A percentile compares a stretch with the other conserved stretches of the same genome.
These are phyloP conservation scores for Protonemura montana DNA, from an alignment of 2,888 invertebrate genomes.

Conservation along the genomic window DNA sequence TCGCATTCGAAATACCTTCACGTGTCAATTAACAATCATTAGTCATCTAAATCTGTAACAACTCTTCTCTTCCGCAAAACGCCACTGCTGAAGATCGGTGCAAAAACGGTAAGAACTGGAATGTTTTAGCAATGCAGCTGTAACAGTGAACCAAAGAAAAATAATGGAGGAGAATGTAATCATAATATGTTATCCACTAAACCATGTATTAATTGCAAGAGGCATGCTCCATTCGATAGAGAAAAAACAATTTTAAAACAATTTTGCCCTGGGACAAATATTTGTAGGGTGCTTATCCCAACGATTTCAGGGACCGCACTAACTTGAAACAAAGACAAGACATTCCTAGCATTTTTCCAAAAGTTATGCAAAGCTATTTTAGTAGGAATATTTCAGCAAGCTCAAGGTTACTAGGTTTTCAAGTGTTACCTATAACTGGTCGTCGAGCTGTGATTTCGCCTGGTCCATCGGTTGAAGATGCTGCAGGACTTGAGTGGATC, in stretches of 20 bases:
- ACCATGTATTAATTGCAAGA: too few relatives aligned
- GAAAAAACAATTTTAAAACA: background rate
- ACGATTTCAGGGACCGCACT: background rate
- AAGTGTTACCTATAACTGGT: conserved; percentile 2
- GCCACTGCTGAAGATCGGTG: background rate
- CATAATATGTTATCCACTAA: too few relatives aligned
- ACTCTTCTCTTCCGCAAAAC: conserved; percentile 23
- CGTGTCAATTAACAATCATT: conserved; percentile 22
- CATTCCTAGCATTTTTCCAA: conserved; percentile 14
- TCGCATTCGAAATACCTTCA: conserved; percentile 3
- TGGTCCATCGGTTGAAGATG: background rate
- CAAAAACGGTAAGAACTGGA: background rate
- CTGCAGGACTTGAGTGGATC: background rate
- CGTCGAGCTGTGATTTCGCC: background rate
- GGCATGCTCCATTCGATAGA: too few relatives aligned
- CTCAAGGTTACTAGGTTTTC: conserved; percentile 31
- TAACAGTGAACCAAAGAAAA: background rate
- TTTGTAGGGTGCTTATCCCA: background rate
- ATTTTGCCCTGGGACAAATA: background rate
- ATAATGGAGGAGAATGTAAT: background rate
- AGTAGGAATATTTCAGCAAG: conserved; percentile 23
- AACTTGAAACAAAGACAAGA: background rate
- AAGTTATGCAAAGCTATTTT: conserved; percentile 39
- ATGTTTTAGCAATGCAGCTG: background rate
- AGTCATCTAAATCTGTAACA: conserved; percentile 13